These are phyloP conservation scores for Sebastes baramenuke DNA, from an alignment of 2,797 vertebrate species.

Conservation along the genomic window DNA sequence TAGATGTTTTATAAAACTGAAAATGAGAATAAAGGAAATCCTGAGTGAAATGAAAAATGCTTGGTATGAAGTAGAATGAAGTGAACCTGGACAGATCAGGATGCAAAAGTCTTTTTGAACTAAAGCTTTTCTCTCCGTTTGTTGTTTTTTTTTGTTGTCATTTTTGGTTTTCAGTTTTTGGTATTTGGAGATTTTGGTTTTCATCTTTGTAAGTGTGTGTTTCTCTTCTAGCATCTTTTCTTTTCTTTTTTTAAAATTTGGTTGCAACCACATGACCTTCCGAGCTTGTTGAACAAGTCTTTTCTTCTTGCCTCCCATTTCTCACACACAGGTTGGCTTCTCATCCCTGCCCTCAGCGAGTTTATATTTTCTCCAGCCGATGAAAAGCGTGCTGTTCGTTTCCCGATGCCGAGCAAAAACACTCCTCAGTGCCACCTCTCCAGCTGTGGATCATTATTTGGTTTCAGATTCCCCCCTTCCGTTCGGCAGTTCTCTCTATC, in stretches of 20 bases:
- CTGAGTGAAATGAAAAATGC: slow-evolving; percentile 61
- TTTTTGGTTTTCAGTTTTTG: slow-evolving; percentile 87
- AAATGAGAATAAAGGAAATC: slow-evolving; percentile 5
- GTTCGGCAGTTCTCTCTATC: slow-evolving; percentile 71
- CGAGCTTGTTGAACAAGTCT: slow-evolving; percentile 60
- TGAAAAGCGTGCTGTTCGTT: slow-evolving; percentile 57
- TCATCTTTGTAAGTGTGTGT: slow-evolving; percentile 71
- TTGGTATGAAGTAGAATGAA: slow-evolving; percentile 45
- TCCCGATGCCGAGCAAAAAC: slow-evolving; percentile 40
- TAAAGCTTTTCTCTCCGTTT: slow-evolving; percentile 91
- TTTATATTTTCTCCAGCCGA: slow-evolving; percentile 30
- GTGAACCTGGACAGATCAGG: slow-evolving; percentile 75
- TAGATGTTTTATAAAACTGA: slow-evolving; percentile 33
- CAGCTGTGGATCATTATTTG: slow-evolving; percentile 77
- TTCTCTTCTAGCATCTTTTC: slow-evolving; percentile 46
- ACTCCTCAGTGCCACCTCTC: slow-evolving; percentile 66
- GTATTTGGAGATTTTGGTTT: slow-evolving; percentile 84
- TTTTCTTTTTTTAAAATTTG: slow-evolving; percentile 24
- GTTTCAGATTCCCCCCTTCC: slow-evolving; percentile 73
- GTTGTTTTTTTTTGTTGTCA: slow-evolving; percentile 59
- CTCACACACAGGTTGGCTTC: slow-evolving; percentile 54
- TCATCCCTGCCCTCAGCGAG: slow-evolving; percentile 69
- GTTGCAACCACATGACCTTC: slow-evolving; percentile 45
- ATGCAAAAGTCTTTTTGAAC: slow-evolving; percentile 85
- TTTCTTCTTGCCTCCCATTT: slow-evolving; percentile 61